phyloP scores from a whole-genome alignment of 2,888 invertebrate species.

The Megamerina dolium region DNA sequence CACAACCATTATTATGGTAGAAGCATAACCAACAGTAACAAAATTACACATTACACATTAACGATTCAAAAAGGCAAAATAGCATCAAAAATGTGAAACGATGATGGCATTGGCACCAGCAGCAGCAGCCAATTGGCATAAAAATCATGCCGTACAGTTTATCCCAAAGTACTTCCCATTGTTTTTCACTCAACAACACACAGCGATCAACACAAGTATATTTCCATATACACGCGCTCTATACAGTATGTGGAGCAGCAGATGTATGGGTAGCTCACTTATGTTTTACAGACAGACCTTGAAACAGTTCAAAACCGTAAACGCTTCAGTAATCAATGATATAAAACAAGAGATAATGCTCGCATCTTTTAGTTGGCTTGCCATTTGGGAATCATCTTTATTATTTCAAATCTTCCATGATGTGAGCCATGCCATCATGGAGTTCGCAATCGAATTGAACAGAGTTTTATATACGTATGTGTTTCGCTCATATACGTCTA shows the following conservation, averaged over 20 bases:
- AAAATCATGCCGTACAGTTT: background rate
- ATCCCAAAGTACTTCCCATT: background rate
- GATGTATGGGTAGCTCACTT: slow-evolving; percentile 11
- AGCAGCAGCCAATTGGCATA: background rate
- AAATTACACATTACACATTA: no score
- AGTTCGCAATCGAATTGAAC: background rate
- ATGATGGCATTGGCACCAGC: background rate
- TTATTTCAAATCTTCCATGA: background rate
- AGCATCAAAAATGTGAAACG: background rate
- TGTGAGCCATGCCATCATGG: background rate
- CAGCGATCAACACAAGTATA: background rate
- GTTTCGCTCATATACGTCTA: no score
- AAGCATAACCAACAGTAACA: no score
- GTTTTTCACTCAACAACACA: background rate
- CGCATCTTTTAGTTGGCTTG: slow-evolving; percentile 13
- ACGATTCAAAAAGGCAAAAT: no score
- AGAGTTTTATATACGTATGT: no score
- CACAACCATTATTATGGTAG: no score
- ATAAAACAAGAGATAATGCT: slow-evolving; percentile 30
- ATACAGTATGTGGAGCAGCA: background rate
- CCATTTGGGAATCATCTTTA: slow-evolving; percentile 13
- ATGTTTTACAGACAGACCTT: slow-evolving; percentile 37
- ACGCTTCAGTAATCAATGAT: slow-evolving; percentile 50
- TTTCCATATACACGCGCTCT: background rate
- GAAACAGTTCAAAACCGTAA: slow-evolving; percentile 50